phyloP scores from a whole-genome alignment of 2,113 vertebrate species.

The Hemiscyllium ocellatum region DNA sequence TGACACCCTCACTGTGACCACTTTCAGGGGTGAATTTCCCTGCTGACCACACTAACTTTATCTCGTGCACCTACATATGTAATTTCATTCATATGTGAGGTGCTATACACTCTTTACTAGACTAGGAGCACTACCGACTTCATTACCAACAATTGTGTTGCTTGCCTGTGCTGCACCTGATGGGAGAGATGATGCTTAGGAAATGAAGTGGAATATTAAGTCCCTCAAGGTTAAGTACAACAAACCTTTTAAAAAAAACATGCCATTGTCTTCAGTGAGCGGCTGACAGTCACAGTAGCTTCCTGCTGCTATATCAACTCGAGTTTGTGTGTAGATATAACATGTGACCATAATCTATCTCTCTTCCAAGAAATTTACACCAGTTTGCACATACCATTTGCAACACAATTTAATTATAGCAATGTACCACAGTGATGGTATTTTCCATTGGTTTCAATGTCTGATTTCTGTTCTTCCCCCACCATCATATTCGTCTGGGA shows the following conservation, averaged over 20 bases:
- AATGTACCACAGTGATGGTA: background rate
- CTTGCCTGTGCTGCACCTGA: background rate
- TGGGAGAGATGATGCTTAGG: background rate
- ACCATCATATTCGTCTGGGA: background rate
- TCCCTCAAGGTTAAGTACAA: background rate
- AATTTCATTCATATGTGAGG: background rate
- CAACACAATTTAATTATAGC: background rate
- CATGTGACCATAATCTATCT: background rate
- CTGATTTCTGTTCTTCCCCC: background rate
- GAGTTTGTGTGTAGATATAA: background rate
- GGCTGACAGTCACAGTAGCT: background rate
- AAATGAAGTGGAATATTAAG: background rate
- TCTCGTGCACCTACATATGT: background rate
- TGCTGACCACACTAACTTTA: no score
- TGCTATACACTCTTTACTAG: background rate
- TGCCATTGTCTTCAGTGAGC: no score
- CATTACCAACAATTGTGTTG: background rate
- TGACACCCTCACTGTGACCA: no score
- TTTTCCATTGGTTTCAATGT: background rate
- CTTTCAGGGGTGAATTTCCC: no score
- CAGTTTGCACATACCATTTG: background rate
- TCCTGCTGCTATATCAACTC: background rate
- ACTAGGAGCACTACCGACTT: background rate
- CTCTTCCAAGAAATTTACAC: background rate
- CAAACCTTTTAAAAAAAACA: no score